Evolutionary conservation across 2,797 vertebrate species (phyloP), one percentile per base, ranked within the genome.

Genomic region (Pachyuromys duprasi): DNA sequence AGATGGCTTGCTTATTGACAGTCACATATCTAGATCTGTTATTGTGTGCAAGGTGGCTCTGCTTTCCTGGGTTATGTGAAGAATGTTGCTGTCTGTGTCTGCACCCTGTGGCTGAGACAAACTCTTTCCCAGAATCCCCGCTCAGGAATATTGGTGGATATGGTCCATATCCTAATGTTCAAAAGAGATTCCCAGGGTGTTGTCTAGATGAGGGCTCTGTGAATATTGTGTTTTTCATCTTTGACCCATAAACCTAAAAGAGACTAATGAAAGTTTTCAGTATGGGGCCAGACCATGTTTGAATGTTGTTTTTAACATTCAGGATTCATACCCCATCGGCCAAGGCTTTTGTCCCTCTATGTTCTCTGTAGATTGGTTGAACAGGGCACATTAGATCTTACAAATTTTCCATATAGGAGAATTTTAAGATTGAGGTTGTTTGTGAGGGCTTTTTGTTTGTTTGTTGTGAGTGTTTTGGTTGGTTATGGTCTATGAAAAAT

Each of bases 1-100:
- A 74, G 82, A 91, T 87, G 33, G 42, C 22, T 78, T 53, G 7
- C 12, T 49, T 95, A 89, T 80, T 96, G 55, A 75, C 70, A n/a
- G 57, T 94, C 80, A 84, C 62, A 24, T 53, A 31, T 72, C 33
- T 28, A 63, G 49, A 33, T 90, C 53, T 26, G 4, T 84, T 79
- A 39, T 60, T 93, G 33, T 70, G 49, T 90, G 72, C n/a, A 42
- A 72, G 28, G 28, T 33, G 53, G 22, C n/a, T 39, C 13, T 53
- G 69, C 70, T n/a, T 84, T 82, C 28, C 36, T 82, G 75, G 33
- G 36, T 53, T 79, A 49, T 26, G n/a, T 33, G 36, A 92, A 18
- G 63, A 93, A 67, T 63, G 33, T n/a, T 88, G 13, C 15, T 31
- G 12, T 87, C n/a, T 57, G 14, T 67, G 45, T 88, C 3, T 78